Conservation (phyloP, 1,140 invertebrate genomes). For the Drosophila albomicans region DNA sequence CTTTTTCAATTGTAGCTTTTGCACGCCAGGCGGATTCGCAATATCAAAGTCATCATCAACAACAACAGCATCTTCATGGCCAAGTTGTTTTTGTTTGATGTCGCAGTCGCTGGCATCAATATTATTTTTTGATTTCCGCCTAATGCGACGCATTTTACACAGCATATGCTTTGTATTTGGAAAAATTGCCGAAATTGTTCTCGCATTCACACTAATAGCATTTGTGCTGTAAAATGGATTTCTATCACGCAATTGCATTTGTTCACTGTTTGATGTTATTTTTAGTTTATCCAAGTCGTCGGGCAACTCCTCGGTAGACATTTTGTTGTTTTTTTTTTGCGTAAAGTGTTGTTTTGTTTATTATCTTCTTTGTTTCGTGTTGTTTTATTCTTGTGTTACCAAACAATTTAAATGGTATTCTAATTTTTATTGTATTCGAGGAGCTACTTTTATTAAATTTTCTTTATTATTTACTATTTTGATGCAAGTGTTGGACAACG, state of each 20-base stretch:
- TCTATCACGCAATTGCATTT: conserved; percentile 47
- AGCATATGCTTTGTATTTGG: conserved; percentile 42
- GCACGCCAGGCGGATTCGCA: conserved; percentile 53
- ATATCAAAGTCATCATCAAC: conserved; percentile 33
- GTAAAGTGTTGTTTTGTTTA: background rate
- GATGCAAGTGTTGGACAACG: conserved; percentile 27
- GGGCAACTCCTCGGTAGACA: conserved; percentile 81
- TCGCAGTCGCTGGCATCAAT: conserved; percentile 56
- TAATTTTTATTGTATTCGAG: background rate
- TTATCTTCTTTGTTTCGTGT: background rate
- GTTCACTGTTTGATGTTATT: conserved; percentile 82
- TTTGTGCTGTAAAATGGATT: conserved; percentile 50
- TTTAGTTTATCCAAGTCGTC: conserved; percentile 86
- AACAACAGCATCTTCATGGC: conserved; percentile 16
- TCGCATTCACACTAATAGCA: background rate
- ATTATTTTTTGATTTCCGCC: conserved; percentile 69
- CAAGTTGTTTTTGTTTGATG: conserved; percentile 40
- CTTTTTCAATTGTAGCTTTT: conserved; percentile 52
- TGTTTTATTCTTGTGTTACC: background rate
- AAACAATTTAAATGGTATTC: background rate
- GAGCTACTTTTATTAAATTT: conserved; percentile 18
- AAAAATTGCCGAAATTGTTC: conserved; percentile 12
- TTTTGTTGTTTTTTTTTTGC: conserved; percentile 3
- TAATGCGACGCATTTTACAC: conserved; percentile 48
- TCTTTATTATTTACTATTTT: conserved; percentile 47